phyloP scores from a whole-genome alignment of 2,888 invertebrate species.

The Vannuccia rotundouncinata region DNA sequence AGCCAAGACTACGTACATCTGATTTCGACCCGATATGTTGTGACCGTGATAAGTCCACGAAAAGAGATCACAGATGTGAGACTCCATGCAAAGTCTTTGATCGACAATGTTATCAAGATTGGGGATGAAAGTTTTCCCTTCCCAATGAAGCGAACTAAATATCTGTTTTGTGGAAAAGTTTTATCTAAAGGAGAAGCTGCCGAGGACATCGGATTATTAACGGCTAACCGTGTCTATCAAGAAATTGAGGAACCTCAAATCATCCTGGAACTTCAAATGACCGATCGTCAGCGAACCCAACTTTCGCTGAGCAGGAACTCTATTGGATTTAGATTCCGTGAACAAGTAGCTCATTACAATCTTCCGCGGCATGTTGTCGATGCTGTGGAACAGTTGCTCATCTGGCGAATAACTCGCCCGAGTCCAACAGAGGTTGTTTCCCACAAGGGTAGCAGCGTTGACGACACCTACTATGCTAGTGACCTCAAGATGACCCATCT shows the following conservation, averaged over 20 bases:
- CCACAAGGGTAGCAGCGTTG: neutral
- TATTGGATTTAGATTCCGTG: neutral
- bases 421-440: neutral
- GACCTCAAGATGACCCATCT: neutral
- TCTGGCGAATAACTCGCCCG: conserved; percentile 5
- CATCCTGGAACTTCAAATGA: neutral
- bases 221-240: neutral
- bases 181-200: neutral
- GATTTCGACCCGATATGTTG: neutral
- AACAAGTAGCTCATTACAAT: neutral
- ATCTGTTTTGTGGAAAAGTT: neutral
- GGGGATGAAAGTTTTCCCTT: neutral
- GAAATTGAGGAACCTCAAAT: conserved; percentile 12
- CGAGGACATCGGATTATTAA: neutral
- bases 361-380: neutral
- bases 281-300: neutral
- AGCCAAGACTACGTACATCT: neutral
- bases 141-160: neutral
- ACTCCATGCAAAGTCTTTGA: neutral
- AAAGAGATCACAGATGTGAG: neutral
- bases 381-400: conserved; percentile 6
- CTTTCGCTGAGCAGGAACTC: neutral
- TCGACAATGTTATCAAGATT: neutral
- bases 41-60: neutral
- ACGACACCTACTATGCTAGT: neutral